phyloP scores from a whole-genome alignment of 2,888 invertebrate species.

The Nineta flava region DNA sequence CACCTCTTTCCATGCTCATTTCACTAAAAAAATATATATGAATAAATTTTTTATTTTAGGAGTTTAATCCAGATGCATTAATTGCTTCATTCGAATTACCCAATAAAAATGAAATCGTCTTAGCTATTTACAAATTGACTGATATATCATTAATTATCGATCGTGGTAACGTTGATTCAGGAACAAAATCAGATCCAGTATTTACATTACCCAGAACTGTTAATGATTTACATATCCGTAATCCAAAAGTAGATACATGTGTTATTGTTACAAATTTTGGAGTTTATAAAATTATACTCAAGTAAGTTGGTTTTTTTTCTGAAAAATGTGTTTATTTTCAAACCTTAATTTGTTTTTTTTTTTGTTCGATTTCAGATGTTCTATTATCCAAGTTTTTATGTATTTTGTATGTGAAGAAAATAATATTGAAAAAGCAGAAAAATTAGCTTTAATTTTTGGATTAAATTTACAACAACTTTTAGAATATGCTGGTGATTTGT shows the following conservation, averaged over 20 bases:
- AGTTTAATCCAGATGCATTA: constrained; percentile 38
- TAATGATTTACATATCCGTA: constrained; percentile 29
- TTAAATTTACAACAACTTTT: constrained; percentile 49
- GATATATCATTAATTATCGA: constrained; percentile 24
- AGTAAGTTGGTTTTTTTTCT: constrained; percentile 25
- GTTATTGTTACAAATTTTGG: constrained; percentile 40
- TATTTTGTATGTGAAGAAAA: constrained; percentile 35
- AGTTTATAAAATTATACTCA: constrained; percentile 40
- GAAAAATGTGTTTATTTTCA: constrained; percentile 4
- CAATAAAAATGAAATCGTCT: constrained; percentile 31
- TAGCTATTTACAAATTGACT: constrained; percentile 32
- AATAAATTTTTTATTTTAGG: constrained; percentile 24
- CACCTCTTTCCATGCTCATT: too few species aligned
- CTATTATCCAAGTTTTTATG: constrained; percentile 35
- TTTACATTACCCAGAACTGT: constrained; percentile 28
- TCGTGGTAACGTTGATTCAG: constrained; percentile 10
- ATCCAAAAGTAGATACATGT: constrained; percentile 36
- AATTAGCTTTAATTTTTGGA: constrained; percentile 38
- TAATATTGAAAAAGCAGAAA: constrained; percentile 37
- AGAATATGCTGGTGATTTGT: constrained; percentile 67
- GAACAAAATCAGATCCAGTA: constrained; percentile 10
- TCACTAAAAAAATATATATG: too few species aligned
- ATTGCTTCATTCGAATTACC: constrained; percentile 38
- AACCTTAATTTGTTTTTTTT: not conserved
- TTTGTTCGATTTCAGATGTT: constrained; percentile 19